Evolutionary conservation across 2,888 invertebrate genomes (phyloP).

Genomic region (Hypomecis atomaria): DNA sequence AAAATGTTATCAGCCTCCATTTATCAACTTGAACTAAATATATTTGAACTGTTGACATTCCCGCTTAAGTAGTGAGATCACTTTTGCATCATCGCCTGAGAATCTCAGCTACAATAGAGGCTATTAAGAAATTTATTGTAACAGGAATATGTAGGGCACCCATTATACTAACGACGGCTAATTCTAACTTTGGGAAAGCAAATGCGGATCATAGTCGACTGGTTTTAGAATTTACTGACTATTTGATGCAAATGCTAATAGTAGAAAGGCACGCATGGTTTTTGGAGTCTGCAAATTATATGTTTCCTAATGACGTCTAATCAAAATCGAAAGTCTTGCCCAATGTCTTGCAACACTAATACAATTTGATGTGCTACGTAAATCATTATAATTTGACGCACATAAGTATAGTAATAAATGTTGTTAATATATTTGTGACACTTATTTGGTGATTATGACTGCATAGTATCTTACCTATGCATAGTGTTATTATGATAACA

Average conservation of each 20-base stretch:
- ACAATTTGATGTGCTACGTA: too few relatives aligned
- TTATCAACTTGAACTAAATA: slow-evolving; percentile 31
- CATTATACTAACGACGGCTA: slow-evolving; percentile 76
- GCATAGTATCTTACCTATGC: too few relatives aligned
- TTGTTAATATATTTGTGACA: too few relatives aligned
- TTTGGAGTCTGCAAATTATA: slow-evolving; percentile 6
- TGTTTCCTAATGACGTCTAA: slow-evolving; percentile 16
- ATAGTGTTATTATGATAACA: too few relatives aligned
- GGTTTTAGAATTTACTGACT: neutral
- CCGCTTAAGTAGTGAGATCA: slow-evolving; percentile 66
- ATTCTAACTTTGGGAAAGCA: slow-evolving; percentile 58
- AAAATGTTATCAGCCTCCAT: slow-evolving; percentile 29
- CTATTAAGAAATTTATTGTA: slow-evolving; percentile 82
- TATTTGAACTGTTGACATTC: slow-evolving; percentile 57
- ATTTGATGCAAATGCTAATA: slow-evolving; percentile 23
- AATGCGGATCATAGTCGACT: slow-evolving; percentile 18
- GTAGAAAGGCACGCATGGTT: slow-evolving; percentile 15
- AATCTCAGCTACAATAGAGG: slow-evolving; percentile 70
- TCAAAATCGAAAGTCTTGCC: slow-evolving; percentile 15
- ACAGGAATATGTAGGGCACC: slow-evolving; percentile 72
- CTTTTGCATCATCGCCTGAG: slow-evolving; percentile 75
- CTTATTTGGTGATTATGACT: too few relatives aligned
- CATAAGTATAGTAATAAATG: too few relatives aligned
- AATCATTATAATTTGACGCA: too few relatives aligned
- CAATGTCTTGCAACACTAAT: neutral